Evolutionary conservation across 2,113 vertebrate genomes (phyloP), one percentile per base, ranked within the genome.

Genomic region (Chloroceryle aenea): DNA sequence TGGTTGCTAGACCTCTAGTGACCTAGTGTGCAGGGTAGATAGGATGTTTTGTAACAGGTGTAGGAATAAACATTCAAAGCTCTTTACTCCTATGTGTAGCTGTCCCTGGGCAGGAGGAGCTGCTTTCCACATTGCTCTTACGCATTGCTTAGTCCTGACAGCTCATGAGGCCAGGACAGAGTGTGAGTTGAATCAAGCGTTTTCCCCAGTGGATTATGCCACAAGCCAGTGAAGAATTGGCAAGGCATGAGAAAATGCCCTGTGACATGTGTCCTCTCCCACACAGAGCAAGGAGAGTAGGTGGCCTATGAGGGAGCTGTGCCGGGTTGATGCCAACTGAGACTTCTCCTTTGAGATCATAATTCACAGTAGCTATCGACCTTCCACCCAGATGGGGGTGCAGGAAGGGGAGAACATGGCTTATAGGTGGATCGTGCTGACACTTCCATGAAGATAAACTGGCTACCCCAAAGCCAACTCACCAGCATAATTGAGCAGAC

Each of bases 1-100:
- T 2, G 14, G 17, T 26, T 22, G 1, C 23, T 63, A 21, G 40
- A 52, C 10, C 32, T 36, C n/a, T 48, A 36, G 5, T 17, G 7
- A 47, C 1, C 7, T 23, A n/a, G 19, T 0, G 0, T 32, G 32
- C n/a, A 55, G 38, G 40, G 38, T 4, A 4, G 68, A 18, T 25
- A 29, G 12, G 25, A 40, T 23, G 14, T 63, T 77, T 81, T 2
- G 0, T 43, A 50, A 16, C 25, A 71, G 69, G 55, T 26, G 5
- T 13, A 27, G 71, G 26, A 78, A 17, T 4, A 67, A 48, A 59
- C 27, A 59, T 80, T 80, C 18, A 48, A 53, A 62, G 14, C 11
- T 27, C 72, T 89, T 72, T 23, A 55, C n/a, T 68, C 34, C 50
- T 1, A 1, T 69, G 50, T 12, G 7, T 13, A 47, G 12, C 10